Evolutionary conservation across 64 coral and sea anemone species (phyloP), one percentile per base, ranked within the genome.

Genomic region (Actinia tenebrosa): DNA sequence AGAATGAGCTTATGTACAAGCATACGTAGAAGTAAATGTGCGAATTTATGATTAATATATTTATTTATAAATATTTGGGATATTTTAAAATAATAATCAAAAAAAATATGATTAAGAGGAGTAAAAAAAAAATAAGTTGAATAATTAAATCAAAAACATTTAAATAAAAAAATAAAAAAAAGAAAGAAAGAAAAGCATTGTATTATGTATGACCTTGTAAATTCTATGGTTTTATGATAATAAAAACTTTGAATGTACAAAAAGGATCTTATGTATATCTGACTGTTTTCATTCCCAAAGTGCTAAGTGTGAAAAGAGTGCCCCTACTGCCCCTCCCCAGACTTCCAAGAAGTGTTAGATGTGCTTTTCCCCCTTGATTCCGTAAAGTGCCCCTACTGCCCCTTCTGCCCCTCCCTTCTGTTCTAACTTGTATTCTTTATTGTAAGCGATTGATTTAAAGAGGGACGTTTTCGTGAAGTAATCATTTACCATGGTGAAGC

Each of bases 371-470:
- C 71, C 42, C 42, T 77, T 22, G 9, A 14, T 61, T 14, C 59
- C 16, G 13, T 10, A 61, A 61, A 61, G 71, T 77, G 71, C 23
- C 71, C 77, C 77, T 45, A 79, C 11, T 79, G 77, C 77, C 77
- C 30, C 77, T 79, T 15, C 9, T 44, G 77, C 77, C 44, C 77
- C 44, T 66, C 22, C 18, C 63, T 66, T 66, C 19, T 19, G 18
- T 66, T 22, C 59, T 61, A 61, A 61, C 59, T n/a, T n/a, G 20
- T 66, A 19, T 66, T 66, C 3, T 15, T 79, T 42, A 3, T 66
- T 66, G 63, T 22, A 19, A 66, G 63, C 45, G 77, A 77, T 16
- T 79, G 77, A 79, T 79, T 79, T 79, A 79, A 79, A 66, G 19
- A 66, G 3, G 10, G 10, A 15, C 77, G 42, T 5, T 79, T 5